A percentile compares a stretch with the other conserved stretches of the same genome.
Evolutionary conservation across 2,797 vertebrate species (phyloP).

Genomic region (Clarias fuscus): DNA sequence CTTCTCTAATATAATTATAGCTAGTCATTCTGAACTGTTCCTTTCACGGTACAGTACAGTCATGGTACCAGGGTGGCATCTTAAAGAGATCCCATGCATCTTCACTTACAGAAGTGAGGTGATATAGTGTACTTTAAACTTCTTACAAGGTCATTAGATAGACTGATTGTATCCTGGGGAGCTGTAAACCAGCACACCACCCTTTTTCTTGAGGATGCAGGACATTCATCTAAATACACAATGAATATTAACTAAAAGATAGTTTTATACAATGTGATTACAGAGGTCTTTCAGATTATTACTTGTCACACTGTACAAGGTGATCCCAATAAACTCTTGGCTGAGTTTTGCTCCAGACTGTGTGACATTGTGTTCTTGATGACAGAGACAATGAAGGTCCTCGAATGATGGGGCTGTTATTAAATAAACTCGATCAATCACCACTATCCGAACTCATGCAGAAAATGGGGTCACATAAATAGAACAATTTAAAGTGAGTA

Average conservation of each 20-base stretch:
- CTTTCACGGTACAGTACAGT: background rate
- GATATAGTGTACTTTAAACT: background rate
- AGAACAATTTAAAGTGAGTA: background rate
- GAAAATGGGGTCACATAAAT: background rate
- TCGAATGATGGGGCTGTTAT: background rate
- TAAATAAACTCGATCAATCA: background rate
- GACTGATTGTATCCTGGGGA: too few relatives aligned
- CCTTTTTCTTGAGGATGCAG: background rate
- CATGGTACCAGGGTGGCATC: background rate
- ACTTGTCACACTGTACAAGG: background rate
- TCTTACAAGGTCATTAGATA: background rate
- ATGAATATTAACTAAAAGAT: background rate
- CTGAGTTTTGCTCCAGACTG: background rate
- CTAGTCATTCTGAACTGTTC: background rate
- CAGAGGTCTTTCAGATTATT: background rate
- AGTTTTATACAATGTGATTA: background rate
- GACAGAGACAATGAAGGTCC: background rate
- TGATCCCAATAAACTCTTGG: background rate
- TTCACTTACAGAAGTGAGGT: background rate
- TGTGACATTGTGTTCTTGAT: background rate
- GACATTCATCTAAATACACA: background rate
- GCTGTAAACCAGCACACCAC: background rate
- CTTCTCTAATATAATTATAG: background rate
- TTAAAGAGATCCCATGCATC: background rate
- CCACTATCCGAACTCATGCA: background rate